phyloP scores from a whole-genome alignment of 2,113 vertebrate genomes.

The Spheniscus mendiculus region DNA sequence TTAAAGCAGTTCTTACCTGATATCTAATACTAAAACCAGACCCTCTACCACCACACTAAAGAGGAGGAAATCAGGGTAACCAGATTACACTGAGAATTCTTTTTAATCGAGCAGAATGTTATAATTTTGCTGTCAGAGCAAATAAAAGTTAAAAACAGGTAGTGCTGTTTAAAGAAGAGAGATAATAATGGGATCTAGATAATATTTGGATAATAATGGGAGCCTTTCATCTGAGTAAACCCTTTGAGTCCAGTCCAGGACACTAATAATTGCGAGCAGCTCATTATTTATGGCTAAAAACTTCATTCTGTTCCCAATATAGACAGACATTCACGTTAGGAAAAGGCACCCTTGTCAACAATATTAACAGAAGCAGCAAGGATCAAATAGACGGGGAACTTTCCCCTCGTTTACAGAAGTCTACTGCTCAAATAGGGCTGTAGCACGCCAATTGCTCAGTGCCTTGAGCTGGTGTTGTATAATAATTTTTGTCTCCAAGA shows the following conservation, averaged over 20 bases:
- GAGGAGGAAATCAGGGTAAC: not conserved
- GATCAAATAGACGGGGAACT: not conserved
- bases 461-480: not conserved
- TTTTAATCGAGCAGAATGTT: not conserved
- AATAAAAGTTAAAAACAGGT: not conserved
- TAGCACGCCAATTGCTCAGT: fast-evolving
- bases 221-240: not conserved
- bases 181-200: not conserved
- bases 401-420: not conserved
- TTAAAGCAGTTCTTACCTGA: not conserved
- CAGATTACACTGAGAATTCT: not conserved
- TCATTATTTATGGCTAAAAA: conserved; percentile 9
- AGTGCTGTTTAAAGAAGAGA: not conserved
- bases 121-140: not conserved
- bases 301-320: not conserved
- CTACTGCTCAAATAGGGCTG: not conserved
- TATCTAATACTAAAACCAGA: not conserved
- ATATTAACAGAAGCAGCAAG: not conserved
- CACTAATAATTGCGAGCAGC: not conserved
- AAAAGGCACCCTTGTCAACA: not conserved
- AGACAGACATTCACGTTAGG: not conserved
- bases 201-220: not conserved
- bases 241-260: not conserved
- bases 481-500: not conserved
- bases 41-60: not conserved